Percentiles rank a stretch among this genome's conserved stretches.
Conservation (phyloP, 2,113 vertebrate genomes). For the Sylvietta virens region DNA sequence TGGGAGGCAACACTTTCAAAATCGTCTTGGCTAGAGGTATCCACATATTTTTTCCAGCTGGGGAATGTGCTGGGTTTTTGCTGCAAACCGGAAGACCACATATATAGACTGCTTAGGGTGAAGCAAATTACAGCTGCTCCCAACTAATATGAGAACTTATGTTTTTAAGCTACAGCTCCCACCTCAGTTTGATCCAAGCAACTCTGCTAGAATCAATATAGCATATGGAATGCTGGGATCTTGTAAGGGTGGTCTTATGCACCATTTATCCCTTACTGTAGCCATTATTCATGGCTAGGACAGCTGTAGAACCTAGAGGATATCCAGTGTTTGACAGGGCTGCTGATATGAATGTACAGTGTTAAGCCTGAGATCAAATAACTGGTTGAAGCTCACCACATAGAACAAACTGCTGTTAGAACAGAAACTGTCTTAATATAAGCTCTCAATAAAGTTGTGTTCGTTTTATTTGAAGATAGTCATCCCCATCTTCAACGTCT, state of each 20-base stretch:
- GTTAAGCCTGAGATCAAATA: background rate
- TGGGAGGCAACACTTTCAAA: background rate
- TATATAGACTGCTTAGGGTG: slow-evolving; percentile 13
- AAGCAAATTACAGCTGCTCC: slow-evolving; percentile 8
- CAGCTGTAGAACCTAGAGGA: background rate
- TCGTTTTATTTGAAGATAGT: background rate
- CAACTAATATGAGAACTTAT: slow-evolving; percentile 9
- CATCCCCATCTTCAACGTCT: accelerated
- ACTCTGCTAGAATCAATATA: background rate
- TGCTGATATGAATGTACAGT: background rate
- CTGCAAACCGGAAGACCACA: slow-evolving; percentile 4
- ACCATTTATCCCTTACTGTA: background rate
- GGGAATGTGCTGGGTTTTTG: background rate
- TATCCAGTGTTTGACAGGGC: background rate
- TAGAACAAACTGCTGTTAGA: background rate
- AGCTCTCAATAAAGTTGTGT: background rate
- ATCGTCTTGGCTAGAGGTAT: background rate
- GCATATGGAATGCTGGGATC: background rate
- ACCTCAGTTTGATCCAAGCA: slow-evolving; percentile 11
- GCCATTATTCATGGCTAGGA: background rate
- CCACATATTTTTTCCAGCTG: slow-evolving; percentile 45
- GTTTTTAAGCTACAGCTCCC: slow-evolving; percentile 42
- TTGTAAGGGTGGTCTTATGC: background rate
- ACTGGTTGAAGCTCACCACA: background rate
- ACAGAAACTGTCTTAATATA: background rate